phyloP scores from a whole-genome alignment of 64 coral and sea anemone genomes.

The Catalaphyllia jardinei region DNA sequence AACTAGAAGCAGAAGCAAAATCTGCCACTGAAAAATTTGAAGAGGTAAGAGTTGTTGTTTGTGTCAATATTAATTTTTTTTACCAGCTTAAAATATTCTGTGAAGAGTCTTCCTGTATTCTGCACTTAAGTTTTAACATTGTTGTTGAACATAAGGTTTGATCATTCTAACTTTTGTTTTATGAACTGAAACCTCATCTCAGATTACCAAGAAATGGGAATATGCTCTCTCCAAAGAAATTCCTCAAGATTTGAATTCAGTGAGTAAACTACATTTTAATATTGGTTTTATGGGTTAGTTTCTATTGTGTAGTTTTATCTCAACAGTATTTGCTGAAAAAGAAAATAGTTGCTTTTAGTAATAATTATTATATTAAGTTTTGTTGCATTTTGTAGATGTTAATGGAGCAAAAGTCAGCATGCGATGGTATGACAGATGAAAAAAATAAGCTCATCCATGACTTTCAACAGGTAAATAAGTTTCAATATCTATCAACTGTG shows the following conservation, averaged over 20 bases:
- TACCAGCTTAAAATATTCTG: no score
- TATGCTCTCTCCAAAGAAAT: conserved; percentile 94
- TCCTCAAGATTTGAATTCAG: conserved; percentile 89
- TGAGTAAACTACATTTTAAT: conserved; percentile 40
- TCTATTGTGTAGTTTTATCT: neutral
- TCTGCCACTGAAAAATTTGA: conserved; percentile 98
- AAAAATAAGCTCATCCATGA: conserved; percentile 96
- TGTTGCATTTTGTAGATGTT: conserved; percentile 68
- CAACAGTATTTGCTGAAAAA: neutral
- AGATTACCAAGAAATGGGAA: conserved; percentile 99
- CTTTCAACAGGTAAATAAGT: conserved; percentile 80
- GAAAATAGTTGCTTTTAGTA: no score
- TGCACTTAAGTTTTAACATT: neutral
- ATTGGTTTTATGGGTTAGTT: neutral
- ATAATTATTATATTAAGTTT: no score
- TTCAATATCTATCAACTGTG: neutral
- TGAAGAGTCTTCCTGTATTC: no score
- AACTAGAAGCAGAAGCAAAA: conserved; percentile 93
- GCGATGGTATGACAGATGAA: conserved; percentile 95
- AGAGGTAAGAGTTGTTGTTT: conserved; percentile 48
- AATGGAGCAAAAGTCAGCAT: conserved; percentile 81
- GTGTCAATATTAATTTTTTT: neutral
- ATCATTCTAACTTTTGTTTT: neutral
- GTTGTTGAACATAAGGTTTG: neutral
- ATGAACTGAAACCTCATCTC: neutral